A percentile compares a stretch with the other conserved stretches of the same genome.
phyloP scores from a whole-genome alignment of 2,797 vertebrate genomes.

The Clamator glandarius region DNA sequence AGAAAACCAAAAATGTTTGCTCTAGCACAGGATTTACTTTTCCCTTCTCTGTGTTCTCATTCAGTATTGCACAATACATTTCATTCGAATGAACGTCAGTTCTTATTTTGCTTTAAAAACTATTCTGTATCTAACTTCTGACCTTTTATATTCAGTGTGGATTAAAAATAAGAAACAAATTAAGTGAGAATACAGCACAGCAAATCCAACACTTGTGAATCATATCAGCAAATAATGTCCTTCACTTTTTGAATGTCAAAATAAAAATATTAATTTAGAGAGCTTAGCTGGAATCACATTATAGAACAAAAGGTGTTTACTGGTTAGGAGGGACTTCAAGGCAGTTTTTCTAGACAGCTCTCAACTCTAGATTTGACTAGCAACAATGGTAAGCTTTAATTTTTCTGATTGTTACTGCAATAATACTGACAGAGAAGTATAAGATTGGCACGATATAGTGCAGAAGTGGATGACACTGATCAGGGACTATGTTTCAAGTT shows the following conservation, averaged over 20 bases:
- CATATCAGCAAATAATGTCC: neutral
- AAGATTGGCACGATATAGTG: neutral
- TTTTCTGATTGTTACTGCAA: neutral
- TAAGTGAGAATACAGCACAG: neutral
- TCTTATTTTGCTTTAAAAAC: neutral
- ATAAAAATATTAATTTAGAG: neutral
- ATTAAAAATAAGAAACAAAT: neutral
- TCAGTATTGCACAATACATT: neutral
- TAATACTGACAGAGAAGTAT: neutral
- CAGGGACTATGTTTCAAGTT: neutral
- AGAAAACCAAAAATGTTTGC: neutral
- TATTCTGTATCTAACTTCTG: neutral
- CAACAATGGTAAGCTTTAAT: neutral
- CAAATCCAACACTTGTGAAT: neutral
- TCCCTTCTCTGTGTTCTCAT: neutral
- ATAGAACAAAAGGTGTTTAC: neutral
- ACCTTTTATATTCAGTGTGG: neutral
- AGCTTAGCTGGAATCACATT: neutral
- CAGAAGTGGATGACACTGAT: accelerated
- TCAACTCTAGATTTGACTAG: neutral
- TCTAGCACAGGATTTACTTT: neutral
- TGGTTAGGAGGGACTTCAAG: neutral
- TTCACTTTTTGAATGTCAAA: neutral
- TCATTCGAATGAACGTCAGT: neutral
- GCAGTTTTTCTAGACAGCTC: neutral